phyloP scores from a whole-genome alignment of 2,888 invertebrate genomes.

The Apomyelois bistriatella region DNA sequence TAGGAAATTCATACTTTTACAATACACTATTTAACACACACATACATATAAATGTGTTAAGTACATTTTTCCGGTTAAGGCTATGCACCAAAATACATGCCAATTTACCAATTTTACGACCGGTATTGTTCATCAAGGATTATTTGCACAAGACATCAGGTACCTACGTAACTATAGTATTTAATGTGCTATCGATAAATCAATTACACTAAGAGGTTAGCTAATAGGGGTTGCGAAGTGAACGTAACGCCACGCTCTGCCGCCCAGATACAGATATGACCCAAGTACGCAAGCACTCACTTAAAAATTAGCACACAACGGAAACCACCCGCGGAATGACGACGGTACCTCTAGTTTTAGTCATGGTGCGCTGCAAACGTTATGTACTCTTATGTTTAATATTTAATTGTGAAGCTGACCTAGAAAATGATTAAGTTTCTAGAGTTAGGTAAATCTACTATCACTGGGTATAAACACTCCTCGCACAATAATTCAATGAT shows the following conservation, averaged over 20 bases:
- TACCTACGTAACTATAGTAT: too few relatives aligned
- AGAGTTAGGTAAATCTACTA: not conserved
- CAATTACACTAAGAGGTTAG: slow-evolving; percentile 33
- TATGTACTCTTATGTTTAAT: slow-evolving; percentile 10
- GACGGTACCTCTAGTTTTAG: slow-evolving; percentile 27
- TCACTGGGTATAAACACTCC: too few relatives aligned
- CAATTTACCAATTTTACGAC: not conserved
- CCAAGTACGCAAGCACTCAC: slow-evolving; percentile 51
- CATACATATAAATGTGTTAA: too few relatives aligned
- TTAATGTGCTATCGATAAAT: slow-evolving; percentile 4
- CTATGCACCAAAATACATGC: too few relatives aligned
- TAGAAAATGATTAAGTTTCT: not conserved
- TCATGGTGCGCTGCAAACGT: slow-evolving; percentile 14
- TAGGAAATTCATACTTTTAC: too few relatives aligned
- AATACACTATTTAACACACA: too few relatives aligned
- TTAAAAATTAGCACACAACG: slow-evolving; percentile 76
- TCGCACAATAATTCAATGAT: too few relatives aligned
- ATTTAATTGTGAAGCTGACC: not conserved
- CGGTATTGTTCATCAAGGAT: too few relatives aligned
- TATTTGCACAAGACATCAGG: too few relatives aligned
- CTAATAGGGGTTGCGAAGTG: slow-evolving; percentile 68
- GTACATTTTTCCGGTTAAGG: too few relatives aligned
- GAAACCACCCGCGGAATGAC: slow-evolving; percentile 49
- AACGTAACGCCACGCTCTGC: slow-evolving; percentile 64
- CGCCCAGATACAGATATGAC: slow-evolving; percentile 65